A percentile compares a stretch with the other conserved stretches of the same genome.
Evolutionary conservation across 1,140 invertebrate species (phyloP).

Genomic region (Achroia grisella): DNA sequence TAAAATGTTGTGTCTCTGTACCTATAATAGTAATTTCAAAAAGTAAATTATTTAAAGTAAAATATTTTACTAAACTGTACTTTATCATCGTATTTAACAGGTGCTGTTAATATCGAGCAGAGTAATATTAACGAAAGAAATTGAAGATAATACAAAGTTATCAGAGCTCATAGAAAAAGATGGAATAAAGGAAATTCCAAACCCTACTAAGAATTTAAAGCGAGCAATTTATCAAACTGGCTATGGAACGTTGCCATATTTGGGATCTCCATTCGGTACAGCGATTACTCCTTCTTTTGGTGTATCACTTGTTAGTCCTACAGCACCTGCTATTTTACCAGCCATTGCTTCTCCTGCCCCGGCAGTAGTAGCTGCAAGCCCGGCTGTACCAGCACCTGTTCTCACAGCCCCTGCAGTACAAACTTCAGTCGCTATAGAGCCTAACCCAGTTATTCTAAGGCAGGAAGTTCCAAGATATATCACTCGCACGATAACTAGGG

Average conservation of each 20-base stretch:
- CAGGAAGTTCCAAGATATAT: conserved; percentile 75
- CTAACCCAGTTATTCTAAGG: conserved; percentile 75
- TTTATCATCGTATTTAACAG: conserved; percentile 34
- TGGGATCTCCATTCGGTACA: background rate
- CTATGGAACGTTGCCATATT: background rate
- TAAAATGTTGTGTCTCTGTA: too few relatives aligned
- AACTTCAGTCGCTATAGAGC: conserved; percentile 72
- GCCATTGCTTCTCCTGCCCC: background rate
- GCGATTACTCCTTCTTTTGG: background rate
- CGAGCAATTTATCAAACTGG: conserved; percentile 37
- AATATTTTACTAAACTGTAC: too few relatives aligned
- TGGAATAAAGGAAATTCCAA: conserved; percentile 43
- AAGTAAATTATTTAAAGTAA: too few relatives aligned
- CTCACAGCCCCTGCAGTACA: conserved; percentile 65
- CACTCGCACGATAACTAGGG: conserved; percentile 69
- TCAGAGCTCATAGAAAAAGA: conserved; percentile 45
- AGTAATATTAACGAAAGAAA: conserved; percentile 39
- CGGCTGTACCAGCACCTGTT: conserved; percentile 32
- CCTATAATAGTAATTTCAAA: too few relatives aligned
- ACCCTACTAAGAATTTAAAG: conserved; percentile 39
- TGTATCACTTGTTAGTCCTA: background rate
- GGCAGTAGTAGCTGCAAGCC: conserved; percentile 35
- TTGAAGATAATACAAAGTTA: conserved; percentile 42
- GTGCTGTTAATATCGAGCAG: conserved; percentile 48
- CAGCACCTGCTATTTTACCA: background rate